Base-by-base conservation (phyloP, 2,888 invertebrate species). In the Xestia c-nigrum region DNA sequence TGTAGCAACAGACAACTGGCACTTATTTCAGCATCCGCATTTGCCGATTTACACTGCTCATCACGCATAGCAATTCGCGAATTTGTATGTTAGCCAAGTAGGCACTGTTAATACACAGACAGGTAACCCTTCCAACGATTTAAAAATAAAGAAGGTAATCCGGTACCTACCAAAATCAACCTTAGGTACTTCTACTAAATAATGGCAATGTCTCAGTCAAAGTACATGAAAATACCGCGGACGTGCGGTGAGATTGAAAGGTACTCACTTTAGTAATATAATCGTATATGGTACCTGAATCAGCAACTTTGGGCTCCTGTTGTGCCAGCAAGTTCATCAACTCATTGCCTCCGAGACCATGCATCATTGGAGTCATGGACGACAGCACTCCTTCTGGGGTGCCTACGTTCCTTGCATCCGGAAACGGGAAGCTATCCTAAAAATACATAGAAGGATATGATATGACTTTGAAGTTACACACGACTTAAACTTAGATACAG, bases 301-400 rank as follows among this genome's bases (percentile, higher is more conserved):
- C 96, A 6, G 92, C 94, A 24, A 89, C 80, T 57, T 92, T 91
- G 0, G 95, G 94, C 77, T 96, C 96, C 75, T 93, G 94, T 47
- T 92, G 93, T 3, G 90, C 83, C 70, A 94, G 85, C 78, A 93
- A 76, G 40, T 90, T 91, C 46, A 93, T 81, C 40, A 93, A 85
- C 47, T 93, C 93, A 68, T 90, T 93, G 52, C 90, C 90, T 3
- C 85, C 85, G 19, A 92, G 91, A 46, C 90, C 90, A 66, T 93
- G 93, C 84, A 94, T 94, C 57, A 90, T 88, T 3, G 93, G 88
- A 2, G 94, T 92, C 83, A 93, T 85, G 0, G 95, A 93, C 0
- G 94, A 93, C 85, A 94, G 92, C 63, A 90, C 85, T 70, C 90
- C 91, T 71, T 92, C 91, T 46, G 91, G 85, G 38, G 79, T 88